Percentiles rank a stretch among this genome's conserved stretches.
phyloP scores from a whole-genome alignment of 2,113 vertebrate species.

The Callaeas wilsoni region DNA sequence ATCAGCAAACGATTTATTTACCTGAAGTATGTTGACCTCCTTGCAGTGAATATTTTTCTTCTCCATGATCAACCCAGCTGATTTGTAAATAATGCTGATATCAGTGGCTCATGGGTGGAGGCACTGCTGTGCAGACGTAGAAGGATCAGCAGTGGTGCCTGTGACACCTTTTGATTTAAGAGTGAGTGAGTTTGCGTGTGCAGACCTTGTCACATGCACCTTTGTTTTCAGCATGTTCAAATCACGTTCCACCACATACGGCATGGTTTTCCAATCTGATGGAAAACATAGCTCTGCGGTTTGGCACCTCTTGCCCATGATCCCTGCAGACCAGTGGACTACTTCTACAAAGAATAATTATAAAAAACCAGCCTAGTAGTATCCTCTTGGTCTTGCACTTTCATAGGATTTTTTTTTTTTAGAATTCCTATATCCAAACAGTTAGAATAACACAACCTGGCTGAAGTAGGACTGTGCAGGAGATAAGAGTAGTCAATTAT shows the following conservation, averaged over 20 bases:
- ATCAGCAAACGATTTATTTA: fast-evolving
- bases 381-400: background rate
- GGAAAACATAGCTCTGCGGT: background rate
- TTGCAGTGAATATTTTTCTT: background rate
- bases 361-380: background rate
- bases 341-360: background rate
- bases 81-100: background rate
- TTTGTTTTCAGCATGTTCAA: background rate
- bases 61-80: background rate
- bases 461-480: background rate
- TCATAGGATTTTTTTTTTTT: background rate
- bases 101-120: background rate
- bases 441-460: background rate
- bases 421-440: background rate
- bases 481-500: background rate
- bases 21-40: background rate
- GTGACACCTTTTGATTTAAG: background rate
- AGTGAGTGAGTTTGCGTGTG: background rate
- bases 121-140: background rate
- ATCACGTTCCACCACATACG: background rate
- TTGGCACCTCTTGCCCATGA: background rate
- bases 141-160: background rate
- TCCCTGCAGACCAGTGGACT: background rate
- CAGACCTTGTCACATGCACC: background rate
- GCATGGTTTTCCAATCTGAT: background rate